Evolutionary conservation across 2,888 invertebrate species (phyloP).

Genomic region (Eupithecia vulgata): DNA sequence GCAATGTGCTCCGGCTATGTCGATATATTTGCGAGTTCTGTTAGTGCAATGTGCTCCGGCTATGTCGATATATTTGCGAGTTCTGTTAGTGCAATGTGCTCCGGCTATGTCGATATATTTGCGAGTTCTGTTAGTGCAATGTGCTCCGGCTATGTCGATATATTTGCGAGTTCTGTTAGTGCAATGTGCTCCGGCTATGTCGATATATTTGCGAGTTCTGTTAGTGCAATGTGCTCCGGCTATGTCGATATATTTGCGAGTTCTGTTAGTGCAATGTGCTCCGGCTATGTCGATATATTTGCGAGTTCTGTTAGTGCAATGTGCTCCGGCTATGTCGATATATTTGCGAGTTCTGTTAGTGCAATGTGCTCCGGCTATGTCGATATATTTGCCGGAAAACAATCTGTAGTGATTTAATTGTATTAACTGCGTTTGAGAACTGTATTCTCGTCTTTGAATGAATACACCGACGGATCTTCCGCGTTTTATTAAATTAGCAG

Average conservation of each 20-base stretch:
- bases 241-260: neutral
- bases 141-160: no score
- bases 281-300: no score
- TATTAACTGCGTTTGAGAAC: neutral
- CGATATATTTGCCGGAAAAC: no score
- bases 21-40: neutral
- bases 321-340: no score
- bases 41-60: neutral
- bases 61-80: neutral
- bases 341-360: neutral
- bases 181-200: neutral
- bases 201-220: neutral
- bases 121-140: neutral
- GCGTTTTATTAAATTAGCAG: neutral
- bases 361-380: neutral
- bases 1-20: neutral
- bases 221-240: neutral
- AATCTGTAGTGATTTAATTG: no score
- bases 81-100: neutral
- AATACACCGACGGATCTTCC: neutral
- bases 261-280: neutral
- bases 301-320: neutral
- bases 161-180: neutral
- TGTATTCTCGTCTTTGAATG: neutral
- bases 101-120: no score